Conservation (phyloP, 2,888 invertebrate genomes). For the Stenotaenia linearis region DNA sequence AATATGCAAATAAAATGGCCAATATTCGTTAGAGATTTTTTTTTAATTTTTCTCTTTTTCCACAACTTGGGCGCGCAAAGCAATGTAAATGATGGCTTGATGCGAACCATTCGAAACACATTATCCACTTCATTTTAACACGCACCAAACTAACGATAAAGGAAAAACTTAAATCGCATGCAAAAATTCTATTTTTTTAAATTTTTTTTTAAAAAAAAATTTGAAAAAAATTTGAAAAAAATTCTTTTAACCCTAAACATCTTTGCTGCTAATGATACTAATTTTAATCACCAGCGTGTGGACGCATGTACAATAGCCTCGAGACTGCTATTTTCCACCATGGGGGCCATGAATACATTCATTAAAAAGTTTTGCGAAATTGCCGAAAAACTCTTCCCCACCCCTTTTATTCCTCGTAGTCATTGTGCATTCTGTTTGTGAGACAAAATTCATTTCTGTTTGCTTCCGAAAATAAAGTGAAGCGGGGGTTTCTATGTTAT, state of each 20-base stretch:
- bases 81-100: conserved; percentile 19
- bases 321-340: not conserved
- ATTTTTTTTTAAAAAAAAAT: not conserved
- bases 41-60: not conserved
- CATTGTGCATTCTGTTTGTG: conserved; percentile 8
- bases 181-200: too few relatives aligned
- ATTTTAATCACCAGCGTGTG: not conserved
- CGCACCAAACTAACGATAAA: not conserved
- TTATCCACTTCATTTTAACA: conserved; percentile 19
- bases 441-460: conserved; percentile 15
- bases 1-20: conserved; percentile 29
- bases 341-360: not conserved
- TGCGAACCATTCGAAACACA: conserved; percentile 19
- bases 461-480: not conserved
- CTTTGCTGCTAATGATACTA: not conserved
- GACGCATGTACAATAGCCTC: not conserved
- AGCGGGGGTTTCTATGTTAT: not conserved
- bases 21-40: not conserved
- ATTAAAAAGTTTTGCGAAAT: not conserved
- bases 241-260: not conserved
- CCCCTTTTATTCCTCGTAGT: not conserved
- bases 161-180: not conserved
- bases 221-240: not conserved
- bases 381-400: not conserved
- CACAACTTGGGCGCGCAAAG: not conserved